Percentiles rank a stretch among this genome's conserved stretches.
These are phyloP conservation scores for Hypotaenidia philippensis DNA, from an alignment of 2,797 vertebrate species.

Conservation along the genomic window DNA sequence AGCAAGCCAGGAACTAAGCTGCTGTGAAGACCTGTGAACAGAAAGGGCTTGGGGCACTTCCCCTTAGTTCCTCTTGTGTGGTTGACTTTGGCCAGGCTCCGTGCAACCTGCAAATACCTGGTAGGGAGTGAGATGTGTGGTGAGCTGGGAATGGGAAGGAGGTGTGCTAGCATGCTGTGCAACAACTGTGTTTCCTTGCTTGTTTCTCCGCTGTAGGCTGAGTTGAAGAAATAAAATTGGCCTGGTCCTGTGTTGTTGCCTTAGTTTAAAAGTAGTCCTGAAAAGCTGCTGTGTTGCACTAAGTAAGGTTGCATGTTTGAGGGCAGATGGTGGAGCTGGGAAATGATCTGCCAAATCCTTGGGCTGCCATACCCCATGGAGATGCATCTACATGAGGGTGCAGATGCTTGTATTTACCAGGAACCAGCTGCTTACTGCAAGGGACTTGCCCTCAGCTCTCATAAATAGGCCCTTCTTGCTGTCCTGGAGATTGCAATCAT, in stretches of 20 bases:
- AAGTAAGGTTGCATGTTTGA: not conserved
- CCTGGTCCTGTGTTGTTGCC: not conserved
- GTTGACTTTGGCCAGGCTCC: not conserved
- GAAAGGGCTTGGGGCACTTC: not conserved
- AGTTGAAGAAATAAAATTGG: not conserved
- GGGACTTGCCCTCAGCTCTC: not conserved
- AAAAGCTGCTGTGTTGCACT: not conserved
- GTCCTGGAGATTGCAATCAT: constrained; percentile 31
- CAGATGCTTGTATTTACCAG: constrained; percentile 53
- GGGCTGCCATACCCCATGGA: not conserved
- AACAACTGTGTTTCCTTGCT: not conserved
- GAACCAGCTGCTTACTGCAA: not conserved
- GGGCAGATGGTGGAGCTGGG: not conserved
- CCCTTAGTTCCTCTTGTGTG: not conserved
- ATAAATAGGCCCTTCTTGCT: constrained; percentile 43
- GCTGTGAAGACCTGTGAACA: not conserved
- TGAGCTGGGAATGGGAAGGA: not conserved
- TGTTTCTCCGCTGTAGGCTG: not conserved
- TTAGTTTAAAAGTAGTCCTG: not conserved
- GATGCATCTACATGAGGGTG: not conserved
- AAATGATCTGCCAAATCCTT: not conserved
- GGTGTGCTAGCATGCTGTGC: not conserved
- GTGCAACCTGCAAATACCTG: not conserved
- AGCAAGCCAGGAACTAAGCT: not conserved
- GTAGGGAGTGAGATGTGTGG: not conserved